Conservation (phyloP, 2,888 invertebrate genomes). For the Cheilosia vernalis region DNA sequence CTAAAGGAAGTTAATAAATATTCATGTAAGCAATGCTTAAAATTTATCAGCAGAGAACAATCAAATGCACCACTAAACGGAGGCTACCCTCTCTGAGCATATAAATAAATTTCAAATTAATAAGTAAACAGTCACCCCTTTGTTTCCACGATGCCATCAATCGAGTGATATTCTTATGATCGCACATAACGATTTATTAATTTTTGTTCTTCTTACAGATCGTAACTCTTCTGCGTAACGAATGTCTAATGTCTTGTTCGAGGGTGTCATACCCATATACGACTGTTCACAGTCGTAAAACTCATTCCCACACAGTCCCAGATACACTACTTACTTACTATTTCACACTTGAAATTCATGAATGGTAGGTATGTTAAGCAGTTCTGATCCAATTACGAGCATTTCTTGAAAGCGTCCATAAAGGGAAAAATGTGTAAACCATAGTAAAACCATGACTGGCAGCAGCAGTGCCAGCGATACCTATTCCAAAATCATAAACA, state of each 20-base stretch:
- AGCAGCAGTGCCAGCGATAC: not conserved
- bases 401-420: conserved; percentile 53
- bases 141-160: conserved; percentile 27
- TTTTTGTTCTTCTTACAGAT: conserved; percentile 49
- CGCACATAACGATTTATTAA: conserved; percentile 67
- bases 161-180: conserved; percentile 64
- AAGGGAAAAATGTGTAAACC: conserved; percentile 25
- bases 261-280: conserved; percentile 56
- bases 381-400: conserved; percentile 67
- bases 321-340: conserved; percentile 35
- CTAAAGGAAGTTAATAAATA: conserved; percentile 63
- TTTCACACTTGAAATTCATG: conserved; percentile 73
- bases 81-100: conserved; percentile 23
- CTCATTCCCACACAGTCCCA: conserved; percentile 54
- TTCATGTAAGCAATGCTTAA: conserved; percentile 62
- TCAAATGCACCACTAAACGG: conserved; percentile 34
- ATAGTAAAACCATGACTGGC: not conserved
- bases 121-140: conserved; percentile 29
- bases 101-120: conserved; percentile 15
- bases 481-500: conserved; percentile 64
- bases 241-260: conserved; percentile 60
- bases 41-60: conserved; percentile 46
- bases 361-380: conserved; percentile 46
- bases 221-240: conserved; percentile 55
- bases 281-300: conserved; percentile 52